Evolutionary conservation across 2,888 invertebrate genomes (phyloP).

Genomic region (Amaurobius ferox): DNA sequence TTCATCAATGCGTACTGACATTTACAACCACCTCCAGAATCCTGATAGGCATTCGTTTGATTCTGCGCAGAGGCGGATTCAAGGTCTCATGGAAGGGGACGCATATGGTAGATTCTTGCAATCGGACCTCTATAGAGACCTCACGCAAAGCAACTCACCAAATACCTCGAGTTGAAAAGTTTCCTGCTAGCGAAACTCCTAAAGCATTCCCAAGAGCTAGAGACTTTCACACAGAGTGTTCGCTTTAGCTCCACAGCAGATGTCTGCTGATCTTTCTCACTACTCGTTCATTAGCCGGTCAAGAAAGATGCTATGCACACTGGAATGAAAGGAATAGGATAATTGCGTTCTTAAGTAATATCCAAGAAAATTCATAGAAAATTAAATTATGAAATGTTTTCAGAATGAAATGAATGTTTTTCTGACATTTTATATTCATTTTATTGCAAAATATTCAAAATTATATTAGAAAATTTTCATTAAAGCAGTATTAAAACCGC

Average conservation of each 20-base stretch:
- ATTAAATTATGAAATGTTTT: no score
- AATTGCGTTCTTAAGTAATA: no score
- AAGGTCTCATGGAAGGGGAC: slow-evolving; percentile 80
- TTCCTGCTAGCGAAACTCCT: background rate
- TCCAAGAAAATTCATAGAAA: no score
- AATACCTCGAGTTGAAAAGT: slow-evolving; percentile 56
- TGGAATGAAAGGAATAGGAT: no score
- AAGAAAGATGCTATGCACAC: no score
- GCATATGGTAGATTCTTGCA: slow-evolving; percentile 80
- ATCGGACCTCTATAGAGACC: slow-evolving; percentile 79
- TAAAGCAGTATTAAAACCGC: no score
- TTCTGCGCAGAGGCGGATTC: slow-evolving; percentile 80
- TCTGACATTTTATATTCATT: no score
- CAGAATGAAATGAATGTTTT: no score
- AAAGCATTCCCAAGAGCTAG: slow-evolving; percentile 49
- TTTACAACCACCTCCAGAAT: slow-evolving; percentile 77
- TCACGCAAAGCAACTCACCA: slow-evolving; percentile 74
- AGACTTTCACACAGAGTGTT: background rate
- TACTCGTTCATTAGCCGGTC: background rate
- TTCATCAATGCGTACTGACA: slow-evolving; percentile 78
- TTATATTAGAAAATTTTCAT: no score
- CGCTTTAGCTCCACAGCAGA: background rate
- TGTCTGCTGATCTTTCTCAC: background rate
- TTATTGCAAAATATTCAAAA: no score
- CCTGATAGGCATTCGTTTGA: slow-evolving; percentile 80